These are phyloP conservation scores for Garra rufa DNA, from an alignment of 2,113 vertebrate species.

Conservation along the genomic window DNA sequence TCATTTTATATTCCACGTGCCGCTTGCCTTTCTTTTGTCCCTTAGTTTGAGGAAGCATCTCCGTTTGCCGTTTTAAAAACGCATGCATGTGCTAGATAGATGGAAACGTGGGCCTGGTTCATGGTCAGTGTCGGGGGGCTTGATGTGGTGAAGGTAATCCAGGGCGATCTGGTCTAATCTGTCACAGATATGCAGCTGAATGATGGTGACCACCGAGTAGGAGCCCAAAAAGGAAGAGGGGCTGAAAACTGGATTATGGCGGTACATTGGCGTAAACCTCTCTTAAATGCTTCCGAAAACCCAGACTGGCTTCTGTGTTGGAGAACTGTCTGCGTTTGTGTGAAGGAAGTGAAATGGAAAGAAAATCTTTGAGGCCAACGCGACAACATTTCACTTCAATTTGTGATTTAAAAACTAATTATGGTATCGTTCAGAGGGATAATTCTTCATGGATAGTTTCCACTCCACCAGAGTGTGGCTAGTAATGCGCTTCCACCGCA, in stretches of 20 bases:
- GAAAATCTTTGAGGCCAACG: conserved; percentile 20
- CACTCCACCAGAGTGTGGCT: neutral
- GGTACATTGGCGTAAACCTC: conserved; percentile 77
- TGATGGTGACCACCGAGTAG: conserved; percentile 43
- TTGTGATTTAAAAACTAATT: neutral
- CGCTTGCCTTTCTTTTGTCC: conserved; percentile 21
- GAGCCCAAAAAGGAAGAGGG: conserved; percentile 42
- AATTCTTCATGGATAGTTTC: conserved; percentile 44
- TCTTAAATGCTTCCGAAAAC: conserved; percentile 74
- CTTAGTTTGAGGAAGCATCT: conserved; percentile 42
- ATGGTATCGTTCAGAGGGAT: conserved; percentile 32
- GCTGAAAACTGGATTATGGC: conserved; percentile 74
- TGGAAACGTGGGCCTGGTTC: neutral
- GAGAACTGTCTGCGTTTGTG: conserved; percentile 30
- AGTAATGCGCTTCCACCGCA: conserved; percentile 53
- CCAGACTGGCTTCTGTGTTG: conserved; percentile 68
- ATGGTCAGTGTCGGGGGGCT: conserved; percentile 67
- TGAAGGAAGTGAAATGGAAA: neutral
- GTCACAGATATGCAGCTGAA: conserved; percentile 79
- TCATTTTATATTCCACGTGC: neutral
- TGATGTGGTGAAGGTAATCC: conserved; percentile 77
- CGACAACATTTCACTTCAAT: neutral
- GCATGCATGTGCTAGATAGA: neutral
- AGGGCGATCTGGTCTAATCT: conserved; percentile 79
- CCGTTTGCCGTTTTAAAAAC: neutral